Percentiles rank a stretch among this genome's conserved stretches.
phyloP scores from a whole-genome alignment of 2,113 vertebrate species.

The Callopanchax toddi region DNA sequence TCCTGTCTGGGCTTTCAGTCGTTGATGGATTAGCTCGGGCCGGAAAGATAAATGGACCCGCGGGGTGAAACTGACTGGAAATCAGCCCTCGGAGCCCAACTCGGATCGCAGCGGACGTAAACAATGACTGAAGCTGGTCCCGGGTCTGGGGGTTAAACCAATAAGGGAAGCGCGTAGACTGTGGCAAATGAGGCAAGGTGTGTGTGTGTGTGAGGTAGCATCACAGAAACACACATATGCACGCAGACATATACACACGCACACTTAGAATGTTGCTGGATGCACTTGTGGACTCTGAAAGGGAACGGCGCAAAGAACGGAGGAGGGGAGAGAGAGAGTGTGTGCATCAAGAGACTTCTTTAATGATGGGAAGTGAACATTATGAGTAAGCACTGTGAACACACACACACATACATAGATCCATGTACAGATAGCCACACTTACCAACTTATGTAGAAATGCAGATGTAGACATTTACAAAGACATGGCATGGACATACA shows the following conservation, averaged over 20 bases:
- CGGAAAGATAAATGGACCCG: slow-evolving; percentile 64
- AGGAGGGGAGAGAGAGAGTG: slow-evolving; percentile 30
- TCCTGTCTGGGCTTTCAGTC: slow-evolving; percentile 60
- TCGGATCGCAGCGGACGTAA: slow-evolving; percentile 52
- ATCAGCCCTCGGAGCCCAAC: slow-evolving; percentile 54
- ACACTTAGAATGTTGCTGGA: slow-evolving; percentile 28
- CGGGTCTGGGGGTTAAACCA: slow-evolving; percentile 58
- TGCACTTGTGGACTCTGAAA: slow-evolving; percentile 57
- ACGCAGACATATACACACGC: slow-evolving; percentile 29
- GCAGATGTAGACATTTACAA: slow-evolving; percentile 51
- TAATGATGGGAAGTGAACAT: slow-evolving; percentile 65
- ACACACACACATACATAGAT: slow-evolving; percentile 39
- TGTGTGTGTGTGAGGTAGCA: slow-evolving; percentile 61
- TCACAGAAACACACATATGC: slow-evolving; percentile 53
- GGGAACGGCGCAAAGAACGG: slow-evolving; percentile 35
- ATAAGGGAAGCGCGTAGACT: slow-evolving; percentile 55
- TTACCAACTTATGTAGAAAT: slow-evolving; percentile 49
- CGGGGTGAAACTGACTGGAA: slow-evolving; percentile 61
- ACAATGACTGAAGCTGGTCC: slow-evolving; percentile 65
- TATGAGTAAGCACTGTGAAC: slow-evolving; percentile 76
- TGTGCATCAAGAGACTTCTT: slow-evolving; percentile 64
- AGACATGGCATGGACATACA: slow-evolving; percentile 67
- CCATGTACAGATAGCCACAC: slow-evolving; percentile 52
- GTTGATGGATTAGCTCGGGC: slow-evolving; percentile 66
- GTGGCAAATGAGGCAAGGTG: slow-evolving; percentile 55